Conservation (phyloP, 2,113 vertebrate genomes). For the Scytalopus superciliaris region DNA sequence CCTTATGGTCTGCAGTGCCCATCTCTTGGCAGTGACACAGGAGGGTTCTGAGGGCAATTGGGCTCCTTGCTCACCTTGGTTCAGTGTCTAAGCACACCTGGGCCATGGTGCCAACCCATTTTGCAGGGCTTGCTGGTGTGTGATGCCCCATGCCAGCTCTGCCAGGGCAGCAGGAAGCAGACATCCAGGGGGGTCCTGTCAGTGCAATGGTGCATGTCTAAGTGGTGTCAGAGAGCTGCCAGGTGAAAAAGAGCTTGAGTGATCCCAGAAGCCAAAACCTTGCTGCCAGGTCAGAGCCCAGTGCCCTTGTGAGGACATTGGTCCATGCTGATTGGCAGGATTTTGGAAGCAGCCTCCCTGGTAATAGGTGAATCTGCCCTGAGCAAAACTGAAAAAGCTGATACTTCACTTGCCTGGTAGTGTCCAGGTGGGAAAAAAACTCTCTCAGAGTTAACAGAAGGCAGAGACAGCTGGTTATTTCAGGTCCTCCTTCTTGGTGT, state of each 20-base stretch:
- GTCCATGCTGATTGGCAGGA: neutral
- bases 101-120: rapidly evolving
- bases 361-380: neutral
- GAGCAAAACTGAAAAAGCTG: constrained; percentile 19
- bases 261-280: neutral
- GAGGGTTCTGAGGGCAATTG: rapidly evolving
- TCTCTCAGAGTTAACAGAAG: constrained; percentile 39
- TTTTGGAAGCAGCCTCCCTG: neutral
- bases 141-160: neutral
- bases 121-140: neutral
- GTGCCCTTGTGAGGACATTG: constrained; percentile 16
- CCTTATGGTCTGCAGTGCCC: neutral
- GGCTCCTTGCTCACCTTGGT: neutral
- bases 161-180: rapidly evolving
- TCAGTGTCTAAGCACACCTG: neutral
- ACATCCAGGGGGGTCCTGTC: neutral
- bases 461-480: constrained; percentile 48
- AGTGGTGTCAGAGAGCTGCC: neutral
- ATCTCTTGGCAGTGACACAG: neutral
- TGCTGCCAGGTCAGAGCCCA: neutral
- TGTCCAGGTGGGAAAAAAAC: constrained; percentile 4
- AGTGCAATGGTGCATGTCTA: neutral
- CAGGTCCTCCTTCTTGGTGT: neutral
- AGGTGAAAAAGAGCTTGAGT: neutral
- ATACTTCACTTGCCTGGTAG: neutral